Evolutionary conservation across 2,113 vertebrate species (phyloP).

Genomic region (Burhinus bistriatus): DNA sequence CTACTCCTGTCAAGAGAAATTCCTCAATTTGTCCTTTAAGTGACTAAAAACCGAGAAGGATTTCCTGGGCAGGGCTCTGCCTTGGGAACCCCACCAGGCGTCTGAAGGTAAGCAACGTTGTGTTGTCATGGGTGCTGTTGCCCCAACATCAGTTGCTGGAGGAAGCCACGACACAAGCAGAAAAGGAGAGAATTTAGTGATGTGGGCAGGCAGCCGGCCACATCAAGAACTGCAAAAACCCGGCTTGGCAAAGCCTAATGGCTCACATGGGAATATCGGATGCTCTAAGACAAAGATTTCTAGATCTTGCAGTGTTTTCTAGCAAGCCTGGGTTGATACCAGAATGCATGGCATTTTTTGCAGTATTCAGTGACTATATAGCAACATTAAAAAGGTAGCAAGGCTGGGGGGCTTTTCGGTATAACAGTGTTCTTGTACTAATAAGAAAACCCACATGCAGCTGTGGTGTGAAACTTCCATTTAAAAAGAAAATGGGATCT

Average conservation of each 20-base stretch:
- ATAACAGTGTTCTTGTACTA: not conserved
- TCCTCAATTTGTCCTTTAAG: not conserved
- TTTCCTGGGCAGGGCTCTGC: not conserved
- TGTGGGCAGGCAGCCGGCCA: not conserved
- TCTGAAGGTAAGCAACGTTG: not conserved
- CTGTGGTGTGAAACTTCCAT: not conserved
- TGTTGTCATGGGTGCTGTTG: not conserved
- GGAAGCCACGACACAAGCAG: not conserved
- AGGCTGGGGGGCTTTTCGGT: not conserved
- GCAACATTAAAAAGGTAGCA: not conserved
- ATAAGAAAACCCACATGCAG: not conserved
- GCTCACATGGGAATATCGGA: not conserved
- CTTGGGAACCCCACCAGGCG: not conserved
- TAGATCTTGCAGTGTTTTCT: not conserved
- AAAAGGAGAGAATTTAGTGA: not conserved
- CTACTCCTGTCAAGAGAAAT: constrained; percentile 1
- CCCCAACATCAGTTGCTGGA: not conserved
- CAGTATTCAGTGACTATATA: not conserved
- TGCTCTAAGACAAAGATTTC: not conserved
- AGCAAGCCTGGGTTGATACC: not conserved
- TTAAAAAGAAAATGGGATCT: not conserved
- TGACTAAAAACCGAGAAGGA: not conserved
- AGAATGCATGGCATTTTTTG: not conserved
- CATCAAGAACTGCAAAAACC: not conserved
- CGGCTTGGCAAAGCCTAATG: not conserved